Conservation (phyloP, 2,888 invertebrate species). For the Galeopsomyia nigrocyanea region DNA sequence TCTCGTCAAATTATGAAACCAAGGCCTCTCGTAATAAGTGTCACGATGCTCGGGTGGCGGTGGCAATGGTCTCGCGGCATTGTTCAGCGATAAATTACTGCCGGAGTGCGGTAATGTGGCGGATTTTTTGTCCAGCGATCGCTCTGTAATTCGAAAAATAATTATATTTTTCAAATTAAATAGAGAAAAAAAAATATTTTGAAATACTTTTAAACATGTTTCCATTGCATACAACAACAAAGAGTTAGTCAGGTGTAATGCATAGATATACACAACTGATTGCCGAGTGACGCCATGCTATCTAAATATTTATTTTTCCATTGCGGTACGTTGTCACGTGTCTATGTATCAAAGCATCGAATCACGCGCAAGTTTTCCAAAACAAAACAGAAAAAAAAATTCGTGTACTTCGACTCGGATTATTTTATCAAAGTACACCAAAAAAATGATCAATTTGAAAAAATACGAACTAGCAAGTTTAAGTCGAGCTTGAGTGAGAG, state of each 20-base stretch:
- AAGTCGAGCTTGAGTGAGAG: constrained; percentile 64
- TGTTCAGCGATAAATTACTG: constrained; percentile 58
- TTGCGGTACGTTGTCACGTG: too few relatives aligned
- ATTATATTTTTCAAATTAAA: too few relatives aligned
- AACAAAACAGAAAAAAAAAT: not conserved
- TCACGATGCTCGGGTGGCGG: constrained; percentile 59
- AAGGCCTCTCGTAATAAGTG: constrained; percentile 61
- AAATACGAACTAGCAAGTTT: constrained; percentile 64
- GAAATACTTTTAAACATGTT: too few relatives aligned
- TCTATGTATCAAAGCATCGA: too few relatives aligned
- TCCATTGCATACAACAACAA: too few relatives aligned
- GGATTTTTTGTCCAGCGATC: constrained; percentile 63
- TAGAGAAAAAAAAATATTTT: too few relatives aligned
- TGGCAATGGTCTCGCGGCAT: constrained; percentile 62
- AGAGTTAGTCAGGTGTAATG: too few relatives aligned
- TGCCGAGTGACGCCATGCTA: too few relatives aligned
- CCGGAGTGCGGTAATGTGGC: constrained; percentile 60
- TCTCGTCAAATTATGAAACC: constrained; percentile 65
- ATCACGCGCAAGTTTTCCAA: too few relatives aligned
- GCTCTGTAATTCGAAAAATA: constrained; percentile 53
- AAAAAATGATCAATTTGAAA: not conserved
- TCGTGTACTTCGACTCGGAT: not conserved
- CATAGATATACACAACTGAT: too few relatives aligned
- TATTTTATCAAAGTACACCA: not conserved
- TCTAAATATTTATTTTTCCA: too few relatives aligned